Conservation (phyloP, 2,113 vertebrate species). For the Rhinoptilus africanus region DNA sequence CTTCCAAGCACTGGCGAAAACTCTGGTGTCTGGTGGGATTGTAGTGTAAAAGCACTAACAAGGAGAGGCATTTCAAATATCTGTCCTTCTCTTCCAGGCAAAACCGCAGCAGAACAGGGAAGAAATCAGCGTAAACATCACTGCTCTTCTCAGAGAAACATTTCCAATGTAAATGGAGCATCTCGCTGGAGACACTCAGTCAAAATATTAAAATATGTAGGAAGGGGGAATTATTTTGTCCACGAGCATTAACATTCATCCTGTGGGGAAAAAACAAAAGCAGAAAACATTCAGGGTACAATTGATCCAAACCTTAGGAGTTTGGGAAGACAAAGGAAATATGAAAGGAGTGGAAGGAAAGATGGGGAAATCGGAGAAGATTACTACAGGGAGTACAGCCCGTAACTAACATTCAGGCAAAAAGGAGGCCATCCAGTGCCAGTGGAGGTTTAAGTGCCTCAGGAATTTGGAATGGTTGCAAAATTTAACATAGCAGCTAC, state of each 20-base stretch:
- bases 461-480: constrained; percentile 11
- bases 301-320: constrained; percentile 3
- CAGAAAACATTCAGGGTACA: neutral
- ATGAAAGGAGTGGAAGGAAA: neutral
- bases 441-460: constrained; percentile 29
- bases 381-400: neutral
- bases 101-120: neutral
- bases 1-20: neutral
- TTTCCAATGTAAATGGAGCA: constrained; percentile 27
- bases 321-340: neutral
- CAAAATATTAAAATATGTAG: constrained; percentile 37
- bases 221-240: neutral
- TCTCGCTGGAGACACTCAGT: neutral
- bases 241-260: constrained; percentile 28
- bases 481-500: constrained; percentile 43
- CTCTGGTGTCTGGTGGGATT: neutral
- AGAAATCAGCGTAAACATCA: neutral
- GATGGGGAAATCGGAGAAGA: constrained; percentile 8
- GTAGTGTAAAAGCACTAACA: neutral
- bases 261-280: neutral
- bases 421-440: constrained; percentile 33
- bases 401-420: neutral
- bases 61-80: neutral
- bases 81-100: neutral
- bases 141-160: neutral